Evolutionary conservation across 2,888 invertebrate species (phyloP), one percentile per base, ranked within the genome.

Genomic region (Parnassius smintheus): DNA sequence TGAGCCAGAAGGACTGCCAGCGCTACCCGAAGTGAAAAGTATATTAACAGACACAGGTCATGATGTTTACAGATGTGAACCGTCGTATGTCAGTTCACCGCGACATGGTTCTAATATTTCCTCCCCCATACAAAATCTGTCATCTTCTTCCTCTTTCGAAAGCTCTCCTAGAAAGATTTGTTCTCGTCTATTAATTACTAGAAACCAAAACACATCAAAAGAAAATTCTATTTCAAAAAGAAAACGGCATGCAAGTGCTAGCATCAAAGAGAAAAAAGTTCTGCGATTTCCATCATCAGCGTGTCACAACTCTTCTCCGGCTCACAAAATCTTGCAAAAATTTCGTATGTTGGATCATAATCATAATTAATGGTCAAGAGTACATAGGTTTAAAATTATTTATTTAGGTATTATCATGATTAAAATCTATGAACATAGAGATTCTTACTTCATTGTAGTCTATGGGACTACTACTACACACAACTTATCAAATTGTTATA

Each of bases 41-140:
- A 68, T 70, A 7, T 63, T 51, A 2, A 61, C 62, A 7, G 75
- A 76, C 12, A 68, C 68, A 2, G 70, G 74, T 4, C 80, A 80
- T 44, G 68, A 82, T 41, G 68, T 83, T 2, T 84, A 77, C 53
- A 76, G 75, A 72, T 80, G 79, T 66, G 88, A 89, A 50, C 82
- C 80, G 50, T 81, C 81, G 49, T 86, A 82, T 65, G 59, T 80
- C 1, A 88, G 83, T 67, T 86, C 88, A 2, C 85, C 83, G 2
- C 74, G 78, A 1, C 83, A 83, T 46, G 83, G 81, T 2, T 82
- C 85, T 0, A 66, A 69, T 44, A 68, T 76, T 2, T 76, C 79
- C 0, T 80, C 83, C 12, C 75, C 78, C 0, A 72, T 74, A 13
- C 70, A 72, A 1, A 80, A 72, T 63, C 59, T 80, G 10, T 72